Conservation (phyloP, 23 tunicate species). For the Trididemnum clinides region DNA sequence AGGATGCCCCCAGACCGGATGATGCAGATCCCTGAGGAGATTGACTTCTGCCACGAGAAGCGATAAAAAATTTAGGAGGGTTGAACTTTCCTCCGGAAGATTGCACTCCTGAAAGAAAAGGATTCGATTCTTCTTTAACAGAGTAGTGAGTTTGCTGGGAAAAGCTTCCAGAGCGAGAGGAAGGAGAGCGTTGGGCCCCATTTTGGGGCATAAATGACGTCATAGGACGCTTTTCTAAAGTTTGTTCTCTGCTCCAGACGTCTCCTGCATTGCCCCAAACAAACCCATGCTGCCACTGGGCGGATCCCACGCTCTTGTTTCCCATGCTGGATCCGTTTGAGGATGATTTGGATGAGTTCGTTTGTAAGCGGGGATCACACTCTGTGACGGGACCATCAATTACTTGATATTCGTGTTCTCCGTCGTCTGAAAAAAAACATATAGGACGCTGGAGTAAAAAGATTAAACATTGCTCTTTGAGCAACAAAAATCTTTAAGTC, state of each 20-base stretch:
- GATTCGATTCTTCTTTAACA: not conserved
- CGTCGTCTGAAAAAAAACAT: constrained; percentile 47
- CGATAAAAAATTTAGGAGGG: not conserved
- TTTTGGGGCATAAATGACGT: constrained; percentile 44
- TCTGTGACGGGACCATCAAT: constrained; percentile 68
- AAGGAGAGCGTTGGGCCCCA: not conserved
- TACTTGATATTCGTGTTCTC: constrained; percentile 94
- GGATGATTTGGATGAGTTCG: constrained; percentile 69
- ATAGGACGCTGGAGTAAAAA: no score
- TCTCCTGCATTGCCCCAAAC: constrained; percentile 62
- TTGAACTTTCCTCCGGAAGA: not conserved
- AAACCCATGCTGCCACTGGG: constrained; percentile 34
- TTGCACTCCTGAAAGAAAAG: constrained; percentile 1
- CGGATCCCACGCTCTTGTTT: constrained; percentile 51
- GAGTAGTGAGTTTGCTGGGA: constrained; percentile 38
- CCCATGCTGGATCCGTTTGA: constrained; percentile 77
- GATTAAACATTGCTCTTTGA: no score
- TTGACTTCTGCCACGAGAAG: not conserved
- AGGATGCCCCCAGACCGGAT: not conserved
- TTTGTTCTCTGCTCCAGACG: constrained; percentile 40
- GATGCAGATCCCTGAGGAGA: not conserved
- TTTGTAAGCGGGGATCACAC: constrained; percentile 2
- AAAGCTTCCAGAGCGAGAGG: constrained; percentile 50
- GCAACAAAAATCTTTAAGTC: no score
- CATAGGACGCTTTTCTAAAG: constrained; percentile 3